A percentile compares a stretch with the other conserved stretches of the same genome.
Conservation (phyloP, 2,888 invertebrate species). For the Cylindroiulus punctatus region DNA sequence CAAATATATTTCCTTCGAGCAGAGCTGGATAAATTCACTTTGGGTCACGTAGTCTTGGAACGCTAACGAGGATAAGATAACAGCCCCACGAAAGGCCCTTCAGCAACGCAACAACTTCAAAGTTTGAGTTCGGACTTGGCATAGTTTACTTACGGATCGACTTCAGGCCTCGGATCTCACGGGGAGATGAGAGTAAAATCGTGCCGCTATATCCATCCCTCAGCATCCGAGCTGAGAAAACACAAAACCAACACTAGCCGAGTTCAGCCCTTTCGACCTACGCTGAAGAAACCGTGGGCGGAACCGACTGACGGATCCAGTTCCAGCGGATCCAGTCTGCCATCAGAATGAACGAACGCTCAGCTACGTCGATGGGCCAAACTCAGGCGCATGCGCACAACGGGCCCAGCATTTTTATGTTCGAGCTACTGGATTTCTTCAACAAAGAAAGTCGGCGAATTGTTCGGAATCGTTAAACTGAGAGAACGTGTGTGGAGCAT, state of each 20-base stretch:
- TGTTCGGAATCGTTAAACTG: constrained; percentile 1
- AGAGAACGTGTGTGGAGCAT: background rate
- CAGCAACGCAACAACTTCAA: background rate
- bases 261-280: background rate
- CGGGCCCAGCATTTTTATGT: background rate
- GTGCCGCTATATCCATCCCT: background rate
- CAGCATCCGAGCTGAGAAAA: background rate
- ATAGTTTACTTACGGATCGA: background rate
- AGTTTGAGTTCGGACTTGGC: background rate
- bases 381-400: background rate
- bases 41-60: too few species aligned
- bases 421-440: too few species aligned
- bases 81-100: background rate
- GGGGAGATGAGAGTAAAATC: background rate
- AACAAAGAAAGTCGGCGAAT: background rate
- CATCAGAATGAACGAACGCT: background rate
- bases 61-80: too few species aligned
- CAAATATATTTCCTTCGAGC: too few species aligned
- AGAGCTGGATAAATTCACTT: too few species aligned
- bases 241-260: background rate
- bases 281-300: constrained; percentile 10
- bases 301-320: background rate
- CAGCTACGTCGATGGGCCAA: too few species aligned
- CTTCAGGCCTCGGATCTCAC: background rate
- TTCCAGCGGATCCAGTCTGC: background rate